Percentiles rank a stretch among this genome's conserved stretches.
Evolutionary conservation across 92 coral and sea anemone species (phyloP).

Genomic region (Phymanthus crucifer): DNA sequence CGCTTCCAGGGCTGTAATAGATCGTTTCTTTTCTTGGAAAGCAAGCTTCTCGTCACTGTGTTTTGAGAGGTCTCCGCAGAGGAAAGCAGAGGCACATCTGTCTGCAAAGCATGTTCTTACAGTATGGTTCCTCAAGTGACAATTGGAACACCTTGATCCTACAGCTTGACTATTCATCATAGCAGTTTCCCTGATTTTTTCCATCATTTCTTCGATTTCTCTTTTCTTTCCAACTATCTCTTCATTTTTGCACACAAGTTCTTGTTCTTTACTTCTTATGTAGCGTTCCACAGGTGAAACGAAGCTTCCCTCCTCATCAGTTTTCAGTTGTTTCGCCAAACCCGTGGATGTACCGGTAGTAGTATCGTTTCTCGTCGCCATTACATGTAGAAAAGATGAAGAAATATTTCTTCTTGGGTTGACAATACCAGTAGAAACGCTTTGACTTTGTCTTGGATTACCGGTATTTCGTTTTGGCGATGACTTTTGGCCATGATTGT

Average conservation of each 20-base stretch:
- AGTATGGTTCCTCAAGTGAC: constrained; percentile 49
- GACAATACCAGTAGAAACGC: neutral
- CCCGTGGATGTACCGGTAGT: too few relatives aligned
- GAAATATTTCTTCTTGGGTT: neutral
- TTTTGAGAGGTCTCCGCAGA: constrained; percentile 49
- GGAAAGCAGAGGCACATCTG: constrained; percentile 35
- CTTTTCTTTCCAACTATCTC: neutral
- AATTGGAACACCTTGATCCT: constrained; percentile 58
- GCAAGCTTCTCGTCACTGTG: constrained; percentile 46
- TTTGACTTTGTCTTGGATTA: neutral
- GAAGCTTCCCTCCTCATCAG: neutral
- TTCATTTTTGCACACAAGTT: neutral
- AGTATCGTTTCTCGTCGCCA: too few relatives aligned
- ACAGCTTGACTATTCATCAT: too few relatives aligned
- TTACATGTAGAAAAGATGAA: too few relatives aligned
- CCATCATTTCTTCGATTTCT: neutral
- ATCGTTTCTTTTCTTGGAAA: constrained; percentile 41
- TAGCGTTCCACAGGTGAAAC: constrained; percentile 1
- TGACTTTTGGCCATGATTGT: neutral
- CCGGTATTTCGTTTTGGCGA: neutral
- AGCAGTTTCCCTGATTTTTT: too few relatives aligned
- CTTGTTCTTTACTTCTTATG: neutral
- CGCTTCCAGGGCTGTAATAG: constrained; percentile 28
- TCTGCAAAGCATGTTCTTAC: constrained; percentile 40
- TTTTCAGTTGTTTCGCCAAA: neutral